A percentile compares a stretch with the other conserved stretches of the same genome.
Conservation (phyloP, 2,113 vertebrate species). For the Spea multiplicata region DNA sequence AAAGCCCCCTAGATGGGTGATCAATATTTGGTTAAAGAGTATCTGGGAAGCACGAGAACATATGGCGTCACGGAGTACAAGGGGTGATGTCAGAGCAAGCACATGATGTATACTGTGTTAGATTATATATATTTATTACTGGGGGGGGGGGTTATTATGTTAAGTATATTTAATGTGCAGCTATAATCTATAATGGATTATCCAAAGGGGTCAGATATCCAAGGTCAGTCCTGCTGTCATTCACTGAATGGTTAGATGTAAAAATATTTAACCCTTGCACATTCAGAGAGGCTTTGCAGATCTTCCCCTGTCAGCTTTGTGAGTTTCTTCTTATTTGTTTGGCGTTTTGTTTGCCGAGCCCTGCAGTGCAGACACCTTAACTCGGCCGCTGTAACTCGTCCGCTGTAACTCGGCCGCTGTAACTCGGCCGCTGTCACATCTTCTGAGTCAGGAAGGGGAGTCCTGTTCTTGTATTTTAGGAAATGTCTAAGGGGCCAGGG, state of each 20-base stretch:
- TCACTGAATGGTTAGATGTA: not conserved
- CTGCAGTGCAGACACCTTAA: not conserved
- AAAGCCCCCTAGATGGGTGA: too few relatives aligned
- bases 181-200: not conserved
- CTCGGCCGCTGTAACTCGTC: not conserved
- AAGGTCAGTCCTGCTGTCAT: constrained; percentile 25
- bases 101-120: too few relatives aligned
- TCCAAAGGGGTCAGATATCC: not conserved
- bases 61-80: too few relatives aligned
- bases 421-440: not conserved
- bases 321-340: too few relatives aligned
- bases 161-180: not conserved
- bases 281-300: not conserved
- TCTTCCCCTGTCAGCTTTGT: not conserved
- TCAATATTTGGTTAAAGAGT: too few relatives aligned
- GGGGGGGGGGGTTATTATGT: not conserved
- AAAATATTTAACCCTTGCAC: not conserved
- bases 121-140: not conserved
- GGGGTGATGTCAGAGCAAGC: too few relatives aligned
- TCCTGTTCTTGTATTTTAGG: not conserved
- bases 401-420: not conserved
- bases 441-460: not conserved
- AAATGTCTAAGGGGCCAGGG: not conserved
- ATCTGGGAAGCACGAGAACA: too few relatives aligned
- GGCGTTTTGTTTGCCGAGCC: not conserved